Percentiles rank a stretch among this genome's conserved stretches.
Conservation (phyloP, 2,888 invertebrate genomes). For the Leucophenga maculata region DNA sequence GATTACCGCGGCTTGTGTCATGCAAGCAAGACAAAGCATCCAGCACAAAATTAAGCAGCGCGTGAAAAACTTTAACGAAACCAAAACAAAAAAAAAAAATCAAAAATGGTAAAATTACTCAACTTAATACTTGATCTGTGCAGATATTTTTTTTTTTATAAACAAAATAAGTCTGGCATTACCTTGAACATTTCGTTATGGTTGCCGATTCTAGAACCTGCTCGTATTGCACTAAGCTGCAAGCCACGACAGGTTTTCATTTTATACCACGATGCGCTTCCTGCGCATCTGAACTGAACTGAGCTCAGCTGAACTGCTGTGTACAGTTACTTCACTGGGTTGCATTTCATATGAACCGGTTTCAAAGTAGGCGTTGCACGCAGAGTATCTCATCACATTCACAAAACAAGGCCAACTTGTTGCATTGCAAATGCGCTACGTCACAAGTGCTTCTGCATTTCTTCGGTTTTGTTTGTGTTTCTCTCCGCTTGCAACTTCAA, state of each 20-base stretch:
- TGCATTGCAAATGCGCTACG: too few species aligned
- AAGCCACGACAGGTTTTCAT: constrained; percentile 32
- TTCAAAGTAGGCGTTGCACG: neutral
- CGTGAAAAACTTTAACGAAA: constrained; percentile 8
- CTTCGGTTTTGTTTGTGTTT: constrained; percentile 43
- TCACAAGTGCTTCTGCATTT: neutral
- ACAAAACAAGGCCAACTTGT: too few species aligned
- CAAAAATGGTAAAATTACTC: neutral
- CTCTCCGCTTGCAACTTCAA: constrained; percentile 41
- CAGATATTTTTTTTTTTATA: neutral
- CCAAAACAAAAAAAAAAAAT: neutral
- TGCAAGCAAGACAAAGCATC: constrained; percentile 8
- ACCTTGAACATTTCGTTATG: constrained; percentile 38
- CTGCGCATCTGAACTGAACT: neutral
- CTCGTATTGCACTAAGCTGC: constrained; percentile 44
- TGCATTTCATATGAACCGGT: constrained; percentile 7
- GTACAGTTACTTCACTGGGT: constrained; percentile 43
- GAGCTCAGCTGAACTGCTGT: too few species aligned
- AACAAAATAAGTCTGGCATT: constrained; percentile 15
- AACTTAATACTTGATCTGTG: neutral
- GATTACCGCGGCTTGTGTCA: constrained; percentile 35
- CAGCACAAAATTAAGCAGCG: constrained; percentile 5
- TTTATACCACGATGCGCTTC: constrained; percentile 36
- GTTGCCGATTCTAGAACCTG: constrained; percentile 1
- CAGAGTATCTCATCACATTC: neutral